phyloP scores from a whole-genome alignment of 2,888 invertebrate species.

The Agrochola litura region DNA sequence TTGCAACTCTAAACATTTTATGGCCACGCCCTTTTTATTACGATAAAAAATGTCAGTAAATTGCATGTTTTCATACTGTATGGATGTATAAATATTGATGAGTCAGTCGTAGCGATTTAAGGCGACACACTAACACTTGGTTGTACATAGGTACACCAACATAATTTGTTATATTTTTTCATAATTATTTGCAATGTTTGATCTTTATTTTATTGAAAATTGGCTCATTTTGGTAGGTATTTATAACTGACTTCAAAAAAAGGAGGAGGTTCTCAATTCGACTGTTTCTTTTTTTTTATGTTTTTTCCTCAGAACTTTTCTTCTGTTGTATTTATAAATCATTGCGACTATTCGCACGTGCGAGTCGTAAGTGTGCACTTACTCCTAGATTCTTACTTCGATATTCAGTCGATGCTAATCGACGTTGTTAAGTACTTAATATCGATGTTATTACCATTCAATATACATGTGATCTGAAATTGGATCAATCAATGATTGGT shows the following conservation, averaged over 20 bases:
- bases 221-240: neutral
- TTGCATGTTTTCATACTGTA: constrained; percentile 58
- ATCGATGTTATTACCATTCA: constrained; percentile 47
- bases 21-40: constrained; percentile 70
- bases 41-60: constrained; percentile 66
- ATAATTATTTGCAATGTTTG: neutral
- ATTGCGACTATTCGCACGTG: neutral
- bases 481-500: constrained; percentile 47
- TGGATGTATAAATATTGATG: constrained; percentile 61
- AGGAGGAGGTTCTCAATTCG: too few relatives aligned
- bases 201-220: neutral
- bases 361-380: neutral
- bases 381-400: constrained; percentile 27
- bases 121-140: constrained; percentile 14
- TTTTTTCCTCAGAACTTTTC: too few relatives aligned
- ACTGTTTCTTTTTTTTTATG: too few relatives aligned
- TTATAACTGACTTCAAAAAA: too few relatives aligned
- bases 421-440: constrained; percentile 29
- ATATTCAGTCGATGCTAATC: constrained; percentile 53
- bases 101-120: constrained; percentile 35
- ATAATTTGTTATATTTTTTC: too few relatives aligned
- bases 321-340: neutral
- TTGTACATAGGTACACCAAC: neutral
- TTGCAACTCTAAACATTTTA: constrained; percentile 56
- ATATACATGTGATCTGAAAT: constrained; percentile 47